Conservation (phyloP, 2,888 invertebrate species). For the Chaitophorus viminalis region DNA sequence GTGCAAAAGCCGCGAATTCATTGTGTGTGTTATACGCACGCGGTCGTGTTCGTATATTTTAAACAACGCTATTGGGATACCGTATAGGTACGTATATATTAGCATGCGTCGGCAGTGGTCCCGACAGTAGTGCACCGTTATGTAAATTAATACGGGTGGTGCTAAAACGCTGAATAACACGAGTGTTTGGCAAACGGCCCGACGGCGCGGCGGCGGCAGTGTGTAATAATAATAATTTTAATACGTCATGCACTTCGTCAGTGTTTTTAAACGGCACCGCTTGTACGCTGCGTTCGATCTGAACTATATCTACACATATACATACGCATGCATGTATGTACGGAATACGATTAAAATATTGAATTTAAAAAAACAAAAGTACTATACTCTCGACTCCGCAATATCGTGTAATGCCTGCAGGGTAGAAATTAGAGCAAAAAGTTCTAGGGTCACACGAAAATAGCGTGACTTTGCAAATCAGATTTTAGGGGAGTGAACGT, state of each 20-base stretch:
- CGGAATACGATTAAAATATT: neutral
- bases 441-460: neutral
- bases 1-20: neutral
- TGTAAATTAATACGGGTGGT: conserved; percentile 32
- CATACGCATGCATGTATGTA: too few species aligned
- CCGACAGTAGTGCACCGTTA: neutral
- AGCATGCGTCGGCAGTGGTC: neutral
- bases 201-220: neutral
- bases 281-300: neutral
- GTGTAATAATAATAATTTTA: neutral
- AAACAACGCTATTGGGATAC: neutral
- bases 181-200: conserved; percentile 9
- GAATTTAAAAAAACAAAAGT: neutral
- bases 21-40: neutral
- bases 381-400: neutral
- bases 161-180: conserved; percentile 24
- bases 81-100: too few species aligned
- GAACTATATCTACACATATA: neutral
- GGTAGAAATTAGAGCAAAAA: neutral
- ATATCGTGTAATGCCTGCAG: neutral
- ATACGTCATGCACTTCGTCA: neutral
- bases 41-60: neutral
- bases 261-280: neutral
- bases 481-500: too few species aligned
- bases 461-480: neutral